Evolutionary conservation across 2,113 vertebrate species (phyloP).

Genomic region (Pluvialis apricaria): DNA sequence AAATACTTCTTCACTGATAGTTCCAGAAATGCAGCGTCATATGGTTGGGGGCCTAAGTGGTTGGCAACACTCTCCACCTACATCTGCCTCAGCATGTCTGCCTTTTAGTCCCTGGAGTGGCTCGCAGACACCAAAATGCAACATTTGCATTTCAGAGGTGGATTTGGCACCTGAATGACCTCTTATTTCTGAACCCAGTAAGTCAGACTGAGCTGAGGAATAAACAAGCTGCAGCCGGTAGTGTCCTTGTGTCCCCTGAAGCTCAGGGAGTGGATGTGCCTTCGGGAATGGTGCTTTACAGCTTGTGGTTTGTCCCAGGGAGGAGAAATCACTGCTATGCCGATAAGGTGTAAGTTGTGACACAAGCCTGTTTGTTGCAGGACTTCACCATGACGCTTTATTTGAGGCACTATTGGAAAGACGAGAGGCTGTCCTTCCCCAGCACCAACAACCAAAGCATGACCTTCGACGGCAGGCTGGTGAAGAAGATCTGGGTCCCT

Average conservation of each 20-base stretch:
- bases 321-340: not conserved
- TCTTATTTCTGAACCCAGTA: not conserved
- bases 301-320: not conserved
- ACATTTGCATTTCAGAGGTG: not conserved
- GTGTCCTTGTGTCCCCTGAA: not conserved
- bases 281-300: not conserved
- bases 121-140: not conserved
- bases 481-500: conserved; percentile 98
- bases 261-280: not conserved
- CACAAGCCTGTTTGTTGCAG: conserved; percentile 59
- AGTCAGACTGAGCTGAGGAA: not conserved
- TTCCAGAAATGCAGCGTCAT: not conserved
- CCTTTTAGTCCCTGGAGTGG: not conserved
- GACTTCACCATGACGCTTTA: conserved; percentile 98
- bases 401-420: conserved; percentile 96
- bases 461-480: conserved; percentile 95
- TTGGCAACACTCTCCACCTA: not conserved
- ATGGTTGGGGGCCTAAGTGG: not conserved
- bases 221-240: not conserved
- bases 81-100: not conserved
- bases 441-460: conserved; percentile 97
- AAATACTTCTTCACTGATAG: not conserved
- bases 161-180: not conserved
- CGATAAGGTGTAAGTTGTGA: not conserved
- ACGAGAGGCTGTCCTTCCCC: conserved; percentile 90